Evolutionary conservation across 2,113 vertebrate genomes (phyloP).

Genomic region (Silurus asotus): DNA sequence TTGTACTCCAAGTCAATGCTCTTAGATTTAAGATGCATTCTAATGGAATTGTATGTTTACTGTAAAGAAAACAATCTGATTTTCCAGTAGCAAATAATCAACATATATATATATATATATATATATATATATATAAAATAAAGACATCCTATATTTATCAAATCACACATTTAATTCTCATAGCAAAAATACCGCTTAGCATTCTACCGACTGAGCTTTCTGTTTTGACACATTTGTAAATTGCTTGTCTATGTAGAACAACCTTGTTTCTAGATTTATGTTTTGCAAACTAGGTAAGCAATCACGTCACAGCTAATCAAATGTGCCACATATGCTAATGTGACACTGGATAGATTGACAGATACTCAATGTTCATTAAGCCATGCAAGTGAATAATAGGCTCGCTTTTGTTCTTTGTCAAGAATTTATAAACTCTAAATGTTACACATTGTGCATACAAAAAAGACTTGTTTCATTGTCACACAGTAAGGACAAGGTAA

Average conservation of each 20-base stretch:
- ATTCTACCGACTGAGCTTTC: conserved; percentile 44
- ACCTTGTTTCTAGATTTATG: conserved; percentile 49
- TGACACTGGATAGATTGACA: conserved; percentile 54
- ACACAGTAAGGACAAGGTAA: background rate
- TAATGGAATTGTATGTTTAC: too few species aligned
- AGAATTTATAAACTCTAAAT: conserved; percentile 48
- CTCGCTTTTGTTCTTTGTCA: conserved; percentile 52
- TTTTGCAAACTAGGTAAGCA: conserved; percentile 56
- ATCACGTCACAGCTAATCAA: conserved; percentile 56
- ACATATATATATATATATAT: too few species aligned
- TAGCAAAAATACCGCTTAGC: conserved; percentile 16
- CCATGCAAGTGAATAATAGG: conserved; percentile 54
- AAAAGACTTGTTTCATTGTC: background rate
- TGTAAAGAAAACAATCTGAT: background rate
- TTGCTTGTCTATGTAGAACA: conserved; percentile 46
- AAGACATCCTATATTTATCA: conserved; percentile 25
- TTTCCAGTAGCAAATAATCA: background rate
- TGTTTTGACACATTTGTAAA: conserved; percentile 40
- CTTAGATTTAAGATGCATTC: background rate
- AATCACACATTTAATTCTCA: conserved; percentile 25
- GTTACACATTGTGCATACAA: conserved; percentile 30
- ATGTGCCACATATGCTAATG: conserved; percentile 60
- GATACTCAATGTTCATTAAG: conserved; percentile 61
- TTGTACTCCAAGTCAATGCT: background rate
- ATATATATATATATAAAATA: background rate